phyloP scores from a whole-genome alignment of 23 tunicate genomes.

The Oikopleura vanhoeffeni region DNA sequence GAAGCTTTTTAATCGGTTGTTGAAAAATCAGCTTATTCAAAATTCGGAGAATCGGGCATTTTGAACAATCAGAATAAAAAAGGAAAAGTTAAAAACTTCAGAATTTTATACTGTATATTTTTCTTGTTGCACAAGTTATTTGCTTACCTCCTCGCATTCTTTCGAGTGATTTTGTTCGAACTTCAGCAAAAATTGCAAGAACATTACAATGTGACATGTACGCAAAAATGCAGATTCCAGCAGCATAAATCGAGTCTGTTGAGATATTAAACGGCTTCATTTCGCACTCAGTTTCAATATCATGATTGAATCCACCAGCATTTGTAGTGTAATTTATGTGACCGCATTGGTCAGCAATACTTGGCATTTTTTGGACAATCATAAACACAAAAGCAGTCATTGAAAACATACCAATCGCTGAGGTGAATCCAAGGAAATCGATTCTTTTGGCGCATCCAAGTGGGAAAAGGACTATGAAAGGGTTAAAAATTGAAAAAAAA shows the following conservation, averaged over 20 bases:
- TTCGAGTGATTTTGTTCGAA: neutral
- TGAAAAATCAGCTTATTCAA: no score
- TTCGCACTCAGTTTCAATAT: neutral
- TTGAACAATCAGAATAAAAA: no score
- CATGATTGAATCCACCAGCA: neutral
- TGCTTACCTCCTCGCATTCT: conserved; percentile 3
- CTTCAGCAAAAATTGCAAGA: conserved; percentile 7
- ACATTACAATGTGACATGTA: conserved; percentile 7
- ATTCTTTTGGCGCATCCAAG: neutral
- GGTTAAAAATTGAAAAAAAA: no score
- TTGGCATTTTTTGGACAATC: neutral
- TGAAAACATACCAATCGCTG: conserved; percentile 13
- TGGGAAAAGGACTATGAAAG: conserved; percentile 8
- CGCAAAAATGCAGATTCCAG: conserved; percentile 9
- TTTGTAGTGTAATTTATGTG: neutral
- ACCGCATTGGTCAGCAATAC: neutral
- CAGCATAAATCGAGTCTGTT: neutral
- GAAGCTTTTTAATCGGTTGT: no score
- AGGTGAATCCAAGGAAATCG: conserved; percentile 5
- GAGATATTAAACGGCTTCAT: neutral
- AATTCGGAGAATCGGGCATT: no score
- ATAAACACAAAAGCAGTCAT: neutral
- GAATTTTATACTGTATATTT: no score
- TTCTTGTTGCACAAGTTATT: no score
- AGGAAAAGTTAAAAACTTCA: no score